Evolutionary conservation across 1,140 invertebrate genomes (phyloP), one percentile per base, ranked within the genome.

Genomic region (Diorhabda sublineata): DNA sequence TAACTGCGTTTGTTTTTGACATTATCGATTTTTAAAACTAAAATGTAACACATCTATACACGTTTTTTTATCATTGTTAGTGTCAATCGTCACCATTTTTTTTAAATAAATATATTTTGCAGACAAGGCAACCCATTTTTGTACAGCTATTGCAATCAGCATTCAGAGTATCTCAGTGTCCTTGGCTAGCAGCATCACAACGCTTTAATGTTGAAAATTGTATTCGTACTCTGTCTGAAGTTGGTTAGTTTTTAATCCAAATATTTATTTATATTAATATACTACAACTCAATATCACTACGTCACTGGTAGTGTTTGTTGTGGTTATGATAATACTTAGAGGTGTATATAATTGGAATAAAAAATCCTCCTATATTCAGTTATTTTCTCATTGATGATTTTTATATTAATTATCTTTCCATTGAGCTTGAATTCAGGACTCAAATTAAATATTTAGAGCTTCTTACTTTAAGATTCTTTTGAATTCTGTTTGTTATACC

Each of bases 91-190:
- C 58, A 26, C 42, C 58, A 60, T 11, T 60, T 7, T 60, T 60
- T 42, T 60, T 57, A 65, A 41, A 56, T 58, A 64, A 52, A 43
- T 62, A 69, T 65, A 63, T 71, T 74, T 79, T 82, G 72, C 84
- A 97, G 92, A 95, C 95, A 26, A 89, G 95, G 52, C 96, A 98
- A 83, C 92, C 95, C 61, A 94, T 98, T 79, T 98, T 98, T 84
- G 92, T 97, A 60, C 92, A 95, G 78, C 83, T 98, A 63, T 87
- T 98, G 41, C 94, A 98, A 84, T 92, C 92, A 41, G 92, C 93
- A 62, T 97, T 95, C 83, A 87, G 92, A 76, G 89, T 98, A 5
- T 95, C 94, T 68, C 94, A 96, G 76, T 96, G 94, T 81, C 84
- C 87, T 69, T 98, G 94, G 95, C 84, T 97, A 45, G 90, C 87